These are phyloP conservation scores for Bembecia ichneumoniformis DNA, from an alignment of 2,888 invertebrate species.

Conservation along the genomic window DNA sequence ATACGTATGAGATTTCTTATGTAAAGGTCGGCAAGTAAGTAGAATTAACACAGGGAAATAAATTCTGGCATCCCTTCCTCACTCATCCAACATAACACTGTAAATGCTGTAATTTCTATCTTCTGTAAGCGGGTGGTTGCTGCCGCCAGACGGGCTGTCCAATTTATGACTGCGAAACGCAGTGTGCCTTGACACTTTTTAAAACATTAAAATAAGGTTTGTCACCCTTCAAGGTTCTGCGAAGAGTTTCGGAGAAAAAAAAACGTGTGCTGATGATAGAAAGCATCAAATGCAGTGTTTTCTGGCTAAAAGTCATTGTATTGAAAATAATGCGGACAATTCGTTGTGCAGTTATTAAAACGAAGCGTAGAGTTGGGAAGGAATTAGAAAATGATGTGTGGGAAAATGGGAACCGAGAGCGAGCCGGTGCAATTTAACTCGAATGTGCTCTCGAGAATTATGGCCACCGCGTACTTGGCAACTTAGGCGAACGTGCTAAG, in stretches of 20 bases:
- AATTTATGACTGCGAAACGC: too few relatives aligned
- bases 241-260: not conserved
- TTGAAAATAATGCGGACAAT: conserved; percentile 3
- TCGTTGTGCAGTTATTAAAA: conserved; percentile 37
- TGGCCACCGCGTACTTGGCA: conserved; percentile 41
- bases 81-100: too few relatives aligned
- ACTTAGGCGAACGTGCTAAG: conserved; percentile 3
- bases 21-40: conserved; percentile 3
- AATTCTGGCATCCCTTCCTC: too few relatives aligned
- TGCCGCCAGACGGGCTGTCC: too few relatives aligned
- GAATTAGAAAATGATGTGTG: conserved; percentile 65
- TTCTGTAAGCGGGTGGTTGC: too few relatives aligned
- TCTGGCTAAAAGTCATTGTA: not conserved
- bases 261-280: too few relatives aligned
- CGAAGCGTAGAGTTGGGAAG: conserved; percentile 38
- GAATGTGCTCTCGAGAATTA: conserved; percentile 50
- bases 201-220: not conserved
- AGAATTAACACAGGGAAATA: not conserved
- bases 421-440: conserved; percentile 49
- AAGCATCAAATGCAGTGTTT: too few relatives aligned
- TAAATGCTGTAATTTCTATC: too few relatives aligned
- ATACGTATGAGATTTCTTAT: conserved; percentile 6
- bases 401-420: conserved; percentile 61
- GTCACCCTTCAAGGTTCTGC: not conserved
- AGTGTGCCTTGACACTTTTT: too few relatives aligned